phyloP scores from a whole-genome alignment of 2,888 invertebrate species.

The Ephialtes manifestator region DNA sequence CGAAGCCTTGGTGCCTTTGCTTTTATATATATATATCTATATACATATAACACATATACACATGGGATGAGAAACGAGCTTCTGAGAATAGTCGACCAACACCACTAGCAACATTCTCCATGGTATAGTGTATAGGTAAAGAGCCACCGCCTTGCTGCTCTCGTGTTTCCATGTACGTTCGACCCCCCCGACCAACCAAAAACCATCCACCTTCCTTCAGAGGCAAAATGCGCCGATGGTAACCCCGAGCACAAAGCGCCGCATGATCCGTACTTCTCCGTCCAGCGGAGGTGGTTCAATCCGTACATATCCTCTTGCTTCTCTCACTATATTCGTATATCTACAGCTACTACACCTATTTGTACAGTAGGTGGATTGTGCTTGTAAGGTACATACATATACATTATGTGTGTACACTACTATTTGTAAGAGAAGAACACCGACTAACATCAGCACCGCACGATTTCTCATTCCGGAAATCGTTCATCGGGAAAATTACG shows the following conservation, averaged over 20 bases:
- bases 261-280: constrained; percentile 50
- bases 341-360: constrained; percentile 28
- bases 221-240: constrained; percentile 44
- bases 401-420: constrained; percentile 6
- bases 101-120: constrained; percentile 34
- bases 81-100: constrained; percentile 61
- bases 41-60: constrained; percentile 14
- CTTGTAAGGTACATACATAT: background rate
- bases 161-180: constrained; percentile 62
- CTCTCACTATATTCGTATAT: constrained; percentile 47
- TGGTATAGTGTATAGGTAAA: constrained; percentile 18
- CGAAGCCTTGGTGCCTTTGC: constrained; percentile 31
- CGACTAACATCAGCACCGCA: constrained; percentile 54
- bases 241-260: constrained; percentile 66
- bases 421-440: constrained; percentile 27
- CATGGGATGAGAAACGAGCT: constrained; percentile 48
- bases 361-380: constrained; percentile 31
- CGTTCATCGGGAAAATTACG: constrained; percentile 69
- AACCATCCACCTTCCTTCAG: constrained; percentile 61
- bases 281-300: constrained; percentile 11
- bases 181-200: constrained; percentile 56
- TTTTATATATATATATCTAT: no score
- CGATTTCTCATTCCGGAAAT: constrained; percentile 66
- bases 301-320: background rate
- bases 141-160: constrained; percentile 38